A percentile compares a stretch with the other conserved stretches of the same genome.
Conservation (phyloP, 2,113 vertebrate genomes). For the Platysternon megacephalum region DNA sequence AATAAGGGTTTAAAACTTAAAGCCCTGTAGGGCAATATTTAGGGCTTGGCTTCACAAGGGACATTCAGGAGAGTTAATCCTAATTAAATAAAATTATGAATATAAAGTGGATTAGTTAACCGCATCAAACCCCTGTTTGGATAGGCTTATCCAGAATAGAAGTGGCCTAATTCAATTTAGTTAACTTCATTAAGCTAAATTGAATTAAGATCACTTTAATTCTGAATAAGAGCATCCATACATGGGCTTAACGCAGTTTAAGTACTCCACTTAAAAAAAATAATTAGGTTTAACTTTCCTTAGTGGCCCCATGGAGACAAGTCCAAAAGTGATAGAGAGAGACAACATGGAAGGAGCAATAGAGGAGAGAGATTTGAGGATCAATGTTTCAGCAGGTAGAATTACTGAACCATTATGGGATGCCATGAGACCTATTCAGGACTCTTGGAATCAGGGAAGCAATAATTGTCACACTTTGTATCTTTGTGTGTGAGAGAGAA, state of each 20-base stretch:
- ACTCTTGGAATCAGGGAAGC: neutral
- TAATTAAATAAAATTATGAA: neutral
- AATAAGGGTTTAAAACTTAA: neutral
- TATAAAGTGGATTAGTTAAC: neutral
- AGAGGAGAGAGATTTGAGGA: neutral
- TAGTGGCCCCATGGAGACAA: neutral
- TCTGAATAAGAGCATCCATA: neutral
- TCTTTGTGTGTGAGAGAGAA: neutral
- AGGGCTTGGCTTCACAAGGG: neutral
- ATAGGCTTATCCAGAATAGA: neutral
- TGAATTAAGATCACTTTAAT: neutral
- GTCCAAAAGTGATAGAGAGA: neutral
- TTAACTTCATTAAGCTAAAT: neutral
- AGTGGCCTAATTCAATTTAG: neutral
- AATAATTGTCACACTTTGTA: neutral
- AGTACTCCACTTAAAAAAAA: neutral
- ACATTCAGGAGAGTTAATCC: neutral
- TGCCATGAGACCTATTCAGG: too few species aligned
- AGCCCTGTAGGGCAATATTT: neutral
- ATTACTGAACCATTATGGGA: neutral
- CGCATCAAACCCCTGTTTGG: neutral
- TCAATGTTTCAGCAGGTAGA: neutral
- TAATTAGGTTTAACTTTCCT: neutral
- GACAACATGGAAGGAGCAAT: neutral
- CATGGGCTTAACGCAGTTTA: neutral